These are phyloP conservation scores for Pyxicephalus adspersus DNA, from an alignment of 2,113 vertebrate genomes.

Conservation along the genomic window DNA sequence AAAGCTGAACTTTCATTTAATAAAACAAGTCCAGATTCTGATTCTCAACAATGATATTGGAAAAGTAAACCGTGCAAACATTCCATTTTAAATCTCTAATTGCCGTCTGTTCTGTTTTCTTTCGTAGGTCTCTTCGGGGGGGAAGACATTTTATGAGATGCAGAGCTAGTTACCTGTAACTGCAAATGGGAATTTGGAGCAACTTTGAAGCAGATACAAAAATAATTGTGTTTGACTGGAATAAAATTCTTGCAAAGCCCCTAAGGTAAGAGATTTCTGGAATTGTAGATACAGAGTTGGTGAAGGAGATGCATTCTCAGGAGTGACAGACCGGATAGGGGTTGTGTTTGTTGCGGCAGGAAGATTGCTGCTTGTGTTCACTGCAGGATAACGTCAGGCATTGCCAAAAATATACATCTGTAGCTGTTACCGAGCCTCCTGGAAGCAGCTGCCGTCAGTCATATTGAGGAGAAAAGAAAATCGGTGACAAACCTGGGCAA, in stretches of 20 bases:
- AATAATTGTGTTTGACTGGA: conserved; percentile 74
- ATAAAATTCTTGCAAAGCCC: conserved; percentile 67
- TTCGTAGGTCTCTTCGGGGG: conserved; percentile 65
- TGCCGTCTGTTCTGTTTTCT: conserved; percentile 62
- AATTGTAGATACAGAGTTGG: not conserved
- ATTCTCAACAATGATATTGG: conserved; percentile 60
- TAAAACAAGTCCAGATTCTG: conserved; percentile 49
- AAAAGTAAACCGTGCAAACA: conserved; percentile 47
- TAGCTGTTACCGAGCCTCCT: not conserved
- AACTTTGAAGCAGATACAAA: conserved; percentile 66
- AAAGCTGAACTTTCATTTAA: not conserved
- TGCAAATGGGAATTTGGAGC: conserved; percentile 71
- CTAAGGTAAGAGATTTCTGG: conserved; percentile 73
- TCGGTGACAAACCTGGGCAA: no score
- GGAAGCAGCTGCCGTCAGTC: not conserved
- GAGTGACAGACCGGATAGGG: not conserved
- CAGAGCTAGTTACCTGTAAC: conserved; percentile 67
- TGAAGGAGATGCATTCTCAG: not conserved
- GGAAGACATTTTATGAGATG: conserved; percentile 64
- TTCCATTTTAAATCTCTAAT: conserved; percentile 62
- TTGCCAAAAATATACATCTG: not conserved
- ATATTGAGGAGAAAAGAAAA: not conserved
- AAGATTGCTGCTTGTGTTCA: conserved; percentile 1
- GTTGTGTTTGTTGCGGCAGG: not conserved
- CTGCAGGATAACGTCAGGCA: not conserved